These are phyloP conservation scores for Ruditapes philippinarum DNA, from an alignment of 1,140 invertebrate genomes.

Conservation along the genomic window DNA sequence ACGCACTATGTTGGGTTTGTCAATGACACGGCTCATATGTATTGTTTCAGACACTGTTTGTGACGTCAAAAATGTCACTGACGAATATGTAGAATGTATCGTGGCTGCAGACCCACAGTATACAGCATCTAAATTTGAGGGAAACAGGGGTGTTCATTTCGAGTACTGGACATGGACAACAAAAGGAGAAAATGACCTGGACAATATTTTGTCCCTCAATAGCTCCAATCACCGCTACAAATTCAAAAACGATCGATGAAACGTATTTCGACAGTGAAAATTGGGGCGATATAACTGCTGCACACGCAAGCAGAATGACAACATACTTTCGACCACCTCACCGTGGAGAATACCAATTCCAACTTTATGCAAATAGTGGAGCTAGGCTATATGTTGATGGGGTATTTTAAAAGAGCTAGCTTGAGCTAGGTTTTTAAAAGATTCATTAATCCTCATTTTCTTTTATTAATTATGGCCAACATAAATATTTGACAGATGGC, in stretches of 20 bases:
- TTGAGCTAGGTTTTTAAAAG: too few relatives aligned
- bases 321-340: conserved; percentile 53
- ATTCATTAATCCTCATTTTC: too few relatives aligned
- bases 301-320: too few relatives aligned
- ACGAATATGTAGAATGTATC: conserved; percentile 39
- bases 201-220: conserved; percentile 4
- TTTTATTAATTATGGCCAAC: too few relatives aligned
- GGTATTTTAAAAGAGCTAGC: too few relatives aligned
- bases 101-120: conserved; percentile 29
- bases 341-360: conserved; percentile 56
- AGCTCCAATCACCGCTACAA: conserved; percentile 8
- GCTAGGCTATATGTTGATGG: conserved; percentile 57
- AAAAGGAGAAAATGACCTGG: neutral
- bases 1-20: too few relatives aligned
- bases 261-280: conserved; percentile 27
- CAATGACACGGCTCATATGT: too few relatives aligned
- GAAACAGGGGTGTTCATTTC: conserved; percentile 48
- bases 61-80: conserved; percentile 43
- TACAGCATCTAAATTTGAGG: conserved; percentile 7
- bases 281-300: conserved; percentile 1
- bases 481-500: too few relatives aligned
- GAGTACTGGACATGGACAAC: conserved; percentile 55
- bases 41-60: conserved; percentile 59
- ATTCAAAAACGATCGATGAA: conserved; percentile 23
- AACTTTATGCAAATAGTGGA: conserved; percentile 10